phyloP scores from a whole-genome alignment of 2,888 invertebrate species.

The Drosophila neutralis region DNA sequence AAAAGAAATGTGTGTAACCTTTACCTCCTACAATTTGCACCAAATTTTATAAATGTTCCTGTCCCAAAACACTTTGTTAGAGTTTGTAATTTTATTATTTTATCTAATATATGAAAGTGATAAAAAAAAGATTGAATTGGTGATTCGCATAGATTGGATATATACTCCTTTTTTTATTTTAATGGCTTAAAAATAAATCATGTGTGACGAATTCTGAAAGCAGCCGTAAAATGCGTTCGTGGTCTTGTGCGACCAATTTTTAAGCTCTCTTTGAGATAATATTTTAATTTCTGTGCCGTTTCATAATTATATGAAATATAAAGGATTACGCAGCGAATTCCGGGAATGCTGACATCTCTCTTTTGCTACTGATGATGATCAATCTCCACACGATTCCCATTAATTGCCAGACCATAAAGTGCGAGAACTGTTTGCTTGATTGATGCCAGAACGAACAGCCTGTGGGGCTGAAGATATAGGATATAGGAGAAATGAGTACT shows the following conservation, averaged over 20 bases:
- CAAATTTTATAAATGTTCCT: conserved; percentile 33
- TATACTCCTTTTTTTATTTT: neutral
- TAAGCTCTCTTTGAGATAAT: conserved; percentile 28
- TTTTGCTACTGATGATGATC: conserved; percentile 37
- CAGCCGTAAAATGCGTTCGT: neutral
- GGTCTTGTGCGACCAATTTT: neutral
- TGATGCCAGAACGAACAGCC: conserved; percentile 14
- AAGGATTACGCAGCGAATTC: conserved; percentile 11
- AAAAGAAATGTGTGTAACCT: conserved; percentile 37
- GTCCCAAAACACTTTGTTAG: conserved; percentile 10
- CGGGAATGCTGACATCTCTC: neutral
- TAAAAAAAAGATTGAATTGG: neutral
- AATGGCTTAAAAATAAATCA: neutral
- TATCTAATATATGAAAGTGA: neutral
- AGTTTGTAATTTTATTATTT: conserved; percentile 11
- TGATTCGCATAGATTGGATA: neutral
- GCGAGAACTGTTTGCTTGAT: conserved; percentile 29
- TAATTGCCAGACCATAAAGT: conserved; percentile 51
- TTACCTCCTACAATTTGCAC: conserved; percentile 66
- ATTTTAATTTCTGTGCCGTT: conserved; percentile 59
- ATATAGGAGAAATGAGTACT: neutral
- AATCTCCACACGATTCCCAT: conserved; percentile 66
- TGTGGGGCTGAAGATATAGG: no score
- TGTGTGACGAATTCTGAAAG: neutral
- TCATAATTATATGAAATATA: conserved; percentile 22